These are phyloP conservation scores for Odontomachus brunneus DNA, from an alignment of 1,140 invertebrate species.

Conservation along the genomic window DNA sequence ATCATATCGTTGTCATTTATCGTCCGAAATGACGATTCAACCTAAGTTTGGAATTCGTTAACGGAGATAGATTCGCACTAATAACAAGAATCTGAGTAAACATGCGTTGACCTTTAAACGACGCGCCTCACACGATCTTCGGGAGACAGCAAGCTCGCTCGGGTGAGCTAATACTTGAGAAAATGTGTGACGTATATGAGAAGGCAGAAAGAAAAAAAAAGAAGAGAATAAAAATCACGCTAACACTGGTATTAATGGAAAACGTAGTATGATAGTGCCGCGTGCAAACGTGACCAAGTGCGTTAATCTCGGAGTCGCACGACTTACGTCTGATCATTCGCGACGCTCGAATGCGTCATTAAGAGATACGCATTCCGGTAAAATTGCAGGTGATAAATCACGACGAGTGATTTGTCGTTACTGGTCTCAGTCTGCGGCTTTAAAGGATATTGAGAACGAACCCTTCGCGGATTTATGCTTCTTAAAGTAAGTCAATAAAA, in stretches of 20 bases:
- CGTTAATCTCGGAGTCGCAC: not conserved
- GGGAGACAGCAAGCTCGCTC: not conserved
- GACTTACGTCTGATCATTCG: not conserved
- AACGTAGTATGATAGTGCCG: constrained; percentile 9
- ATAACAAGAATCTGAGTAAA: not conserved
- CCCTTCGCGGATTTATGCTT: no score
- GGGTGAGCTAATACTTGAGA: constrained; percentile 21
- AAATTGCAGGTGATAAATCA: constrained; percentile 13
- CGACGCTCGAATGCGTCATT: not conserved
- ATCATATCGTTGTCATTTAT: no score
- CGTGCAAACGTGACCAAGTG: constrained; percentile 23
- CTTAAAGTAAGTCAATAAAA: no score
- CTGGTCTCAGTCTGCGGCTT: not conserved
- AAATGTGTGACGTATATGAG: not conserved
- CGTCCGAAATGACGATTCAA: no score
- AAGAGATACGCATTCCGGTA: not conserved
- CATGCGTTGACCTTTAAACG: not conserved
- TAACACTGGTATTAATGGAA: not conserved
- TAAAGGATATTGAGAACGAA: not conserved
- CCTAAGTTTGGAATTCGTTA: no score
- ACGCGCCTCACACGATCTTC: not conserved
- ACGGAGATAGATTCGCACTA: not conserved
- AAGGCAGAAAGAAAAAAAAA: not conserved
- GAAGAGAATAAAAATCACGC: not conserved
- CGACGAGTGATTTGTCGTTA: not conserved